These are phyloP conservation scores for Anagyrus pseudococci DNA, from an alignment of 2,888 invertebrate genomes.

Conservation along the genomic window DNA sequence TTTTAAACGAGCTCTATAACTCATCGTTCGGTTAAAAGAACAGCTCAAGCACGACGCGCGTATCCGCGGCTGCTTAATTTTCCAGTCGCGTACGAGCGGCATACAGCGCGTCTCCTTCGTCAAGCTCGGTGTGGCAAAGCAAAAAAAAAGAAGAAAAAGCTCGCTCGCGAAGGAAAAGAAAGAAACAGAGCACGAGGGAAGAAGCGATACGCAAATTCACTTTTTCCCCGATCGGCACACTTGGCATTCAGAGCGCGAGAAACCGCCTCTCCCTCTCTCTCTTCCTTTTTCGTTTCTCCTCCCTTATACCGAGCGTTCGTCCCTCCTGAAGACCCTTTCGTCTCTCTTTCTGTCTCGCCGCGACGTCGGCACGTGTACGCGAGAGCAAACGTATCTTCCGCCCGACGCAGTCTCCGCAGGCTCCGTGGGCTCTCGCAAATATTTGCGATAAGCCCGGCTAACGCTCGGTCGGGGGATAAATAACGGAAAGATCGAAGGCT, in stretches of 20 bases:
- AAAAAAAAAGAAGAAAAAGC: background rate
- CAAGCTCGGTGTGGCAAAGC: no score
- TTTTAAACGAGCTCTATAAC: no score
- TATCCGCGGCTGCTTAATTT: no score
- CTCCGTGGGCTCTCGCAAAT: no score
- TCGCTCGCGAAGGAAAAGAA: background rate
- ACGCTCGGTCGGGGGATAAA: constrained; percentile 47
- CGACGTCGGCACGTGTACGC: constrained; percentile 41
- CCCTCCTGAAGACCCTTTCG: no score
- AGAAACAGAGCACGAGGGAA: background rate
- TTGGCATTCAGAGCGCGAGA: constrained; percentile 54
- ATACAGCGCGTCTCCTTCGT: background rate
- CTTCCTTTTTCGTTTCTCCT: constrained; percentile 40
- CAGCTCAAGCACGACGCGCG: no score
- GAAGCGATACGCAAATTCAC: constrained; percentile 2
- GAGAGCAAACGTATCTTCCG: constrained; percentile 51
- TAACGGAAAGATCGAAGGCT: constrained; percentile 43
- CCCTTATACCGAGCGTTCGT: no score
- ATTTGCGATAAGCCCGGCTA: constrained; percentile 52
- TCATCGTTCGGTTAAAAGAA: no score
- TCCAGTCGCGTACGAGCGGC: no score
- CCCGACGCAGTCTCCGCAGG: constrained; percentile 40
- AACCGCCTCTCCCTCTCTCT: constrained; percentile 45
- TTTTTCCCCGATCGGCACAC: constrained; percentile 44
- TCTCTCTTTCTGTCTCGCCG: background rate